Evolutionary conservation across 2,888 invertebrate species (phyloP), one percentile per base, ranked within the genome.

Genomic region (Apamea crenata): DNA sequence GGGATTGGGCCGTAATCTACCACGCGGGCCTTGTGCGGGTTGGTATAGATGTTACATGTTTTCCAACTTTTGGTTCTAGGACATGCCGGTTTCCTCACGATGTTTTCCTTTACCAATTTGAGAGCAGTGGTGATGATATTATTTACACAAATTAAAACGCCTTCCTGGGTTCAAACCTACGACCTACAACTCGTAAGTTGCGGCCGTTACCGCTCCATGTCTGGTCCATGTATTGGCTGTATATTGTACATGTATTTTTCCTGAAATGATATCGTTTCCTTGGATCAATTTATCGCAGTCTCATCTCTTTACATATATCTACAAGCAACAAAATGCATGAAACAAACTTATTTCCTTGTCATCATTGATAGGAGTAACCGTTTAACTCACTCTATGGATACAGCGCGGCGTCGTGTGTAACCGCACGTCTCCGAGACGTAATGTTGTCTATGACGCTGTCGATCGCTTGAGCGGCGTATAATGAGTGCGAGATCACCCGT

Each of bases 401-500:
- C 29, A 74, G 40, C 75, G 32, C n/a, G 16, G 63, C 73, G 59
- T 84, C 80, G 80, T 87, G 83, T 83, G 85, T 88, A 83, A 88
- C 84, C 84, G 81, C 88, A 82, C 74, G 78, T 73, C 81, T 81
- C 3, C 1, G 14, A 63, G 81, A 81, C 79, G 70, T 87, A 85
- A 87, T 86, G 84, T 81, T 85, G 81, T 89, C 85, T 75, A 80
- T 86, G 90, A 89, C 81, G 86, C 88, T 87, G 87, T 86, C 87
- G 84, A 90, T 92, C 90, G 79, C 66, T 74, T 82, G 80, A 85
- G 76, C 69, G 73, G 82, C 91, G 89, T 92, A 89, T 91, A 92
- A 93, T 92, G 82, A 89, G 88, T 86, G 85, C 76, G 86, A 77
- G 84, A 88, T 84, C 88, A 84, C 78, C 93, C 93, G 94, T 94